phyloP scores from a whole-genome alignment of 2,888 invertebrate species.

The Morinoia aosen region DNA sequence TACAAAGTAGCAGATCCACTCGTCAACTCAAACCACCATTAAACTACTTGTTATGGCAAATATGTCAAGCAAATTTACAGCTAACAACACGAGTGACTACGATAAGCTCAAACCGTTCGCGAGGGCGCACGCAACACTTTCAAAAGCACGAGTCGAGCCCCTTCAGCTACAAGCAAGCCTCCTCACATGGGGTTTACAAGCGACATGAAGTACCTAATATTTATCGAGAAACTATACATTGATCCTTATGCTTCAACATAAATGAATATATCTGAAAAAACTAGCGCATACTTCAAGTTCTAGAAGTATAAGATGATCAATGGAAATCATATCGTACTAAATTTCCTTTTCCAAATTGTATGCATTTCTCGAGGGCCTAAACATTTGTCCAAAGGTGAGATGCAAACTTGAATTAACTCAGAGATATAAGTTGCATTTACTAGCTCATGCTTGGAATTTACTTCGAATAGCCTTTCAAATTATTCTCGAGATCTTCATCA shows the following conservation, averaged over 20 bases:
- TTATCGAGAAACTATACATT: no score
- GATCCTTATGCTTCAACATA: no score
- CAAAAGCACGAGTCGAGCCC: no score
- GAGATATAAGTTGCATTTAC: neutral
- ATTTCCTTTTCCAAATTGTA: neutral
- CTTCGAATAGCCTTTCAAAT: neutral
- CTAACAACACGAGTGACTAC: neutral
- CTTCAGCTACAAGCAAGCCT: no score
- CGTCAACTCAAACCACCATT: neutral
- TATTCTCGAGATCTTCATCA: no score
- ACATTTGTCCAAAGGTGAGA: neutral
- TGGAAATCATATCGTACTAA: no score
- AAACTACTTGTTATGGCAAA: neutral
- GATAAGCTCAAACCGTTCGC: neutral
- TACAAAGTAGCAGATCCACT: neutral
- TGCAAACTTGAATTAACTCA: neutral
- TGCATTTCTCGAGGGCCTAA: neutral
- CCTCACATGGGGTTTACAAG: no score
- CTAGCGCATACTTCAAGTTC: no score
- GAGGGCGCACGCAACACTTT: neutral
- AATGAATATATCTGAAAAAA: no score
- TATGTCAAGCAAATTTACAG: neutral
- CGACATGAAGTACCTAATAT: no score
- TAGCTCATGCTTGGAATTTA: neutral
- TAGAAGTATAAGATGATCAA: no score